These are phyloP conservation scores for Aphaenogaster floridana DNA, from an alignment of 1,140 invertebrate genomes.

Conservation along the genomic window DNA sequence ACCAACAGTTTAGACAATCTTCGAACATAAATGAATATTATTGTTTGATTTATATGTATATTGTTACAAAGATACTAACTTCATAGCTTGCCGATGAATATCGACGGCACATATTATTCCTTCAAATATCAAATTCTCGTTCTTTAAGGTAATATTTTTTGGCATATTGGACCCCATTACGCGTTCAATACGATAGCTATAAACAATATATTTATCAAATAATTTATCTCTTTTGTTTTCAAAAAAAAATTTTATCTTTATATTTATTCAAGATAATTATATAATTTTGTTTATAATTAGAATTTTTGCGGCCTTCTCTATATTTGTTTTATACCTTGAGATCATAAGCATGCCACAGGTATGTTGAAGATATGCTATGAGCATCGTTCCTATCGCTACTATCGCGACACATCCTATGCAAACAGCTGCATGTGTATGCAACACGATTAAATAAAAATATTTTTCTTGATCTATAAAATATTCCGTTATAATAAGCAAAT, in stretches of 20 bases:
- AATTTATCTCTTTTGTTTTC: neutral
- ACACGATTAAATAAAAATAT: neutral
- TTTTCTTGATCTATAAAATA: constrained; percentile 9
- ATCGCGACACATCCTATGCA: neutral
- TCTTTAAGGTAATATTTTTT: neutral
- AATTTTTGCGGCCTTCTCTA: neutral
- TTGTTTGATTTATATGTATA: neutral
- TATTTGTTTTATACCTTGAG: neutral
- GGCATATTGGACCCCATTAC: neutral
- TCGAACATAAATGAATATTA: neutral
- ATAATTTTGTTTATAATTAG: neutral
- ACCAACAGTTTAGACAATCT: neutral
- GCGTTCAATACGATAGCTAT: constrained; percentile 20
- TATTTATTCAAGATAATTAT: neutral
- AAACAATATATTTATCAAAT: neutral
- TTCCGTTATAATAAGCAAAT: neutral
- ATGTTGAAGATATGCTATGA: neutral
- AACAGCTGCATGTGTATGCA: neutral
- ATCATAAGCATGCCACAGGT: neutral
- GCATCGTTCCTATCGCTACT: neutral
- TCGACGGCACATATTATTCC: constrained; percentile 7
- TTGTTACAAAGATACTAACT: neutral
- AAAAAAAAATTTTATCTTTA: neutral
- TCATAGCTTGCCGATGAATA: constrained; percentile 38
- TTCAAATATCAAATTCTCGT: neutral